These are phyloP conservation scores for Acanthis flammea DNA, from an alignment of 2,797 vertebrate genomes.

Conservation along the genomic window DNA sequence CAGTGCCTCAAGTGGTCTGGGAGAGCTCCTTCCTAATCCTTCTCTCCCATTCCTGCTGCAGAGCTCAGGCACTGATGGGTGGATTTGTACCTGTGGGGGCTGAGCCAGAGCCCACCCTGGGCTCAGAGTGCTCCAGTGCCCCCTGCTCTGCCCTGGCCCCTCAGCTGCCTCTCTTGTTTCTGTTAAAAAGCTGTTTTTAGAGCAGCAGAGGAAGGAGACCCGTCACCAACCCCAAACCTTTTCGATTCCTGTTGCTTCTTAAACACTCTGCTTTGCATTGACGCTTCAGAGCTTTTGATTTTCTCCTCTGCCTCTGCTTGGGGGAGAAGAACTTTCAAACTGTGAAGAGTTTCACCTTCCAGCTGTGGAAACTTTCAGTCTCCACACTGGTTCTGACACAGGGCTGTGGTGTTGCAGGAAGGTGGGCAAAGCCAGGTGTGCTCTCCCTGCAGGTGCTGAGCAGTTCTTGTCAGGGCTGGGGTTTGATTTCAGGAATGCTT, in stretches of 20 bases:
- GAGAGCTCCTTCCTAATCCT: neutral
- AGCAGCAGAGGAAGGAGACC: neutral
- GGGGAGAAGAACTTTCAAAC: neutral
- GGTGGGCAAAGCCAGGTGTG: neutral
- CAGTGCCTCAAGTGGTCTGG: neutral
- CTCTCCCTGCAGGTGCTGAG: neutral
- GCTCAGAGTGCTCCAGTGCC: fast-evolving
- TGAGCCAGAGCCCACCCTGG: neutral
- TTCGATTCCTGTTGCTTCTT: neutral
- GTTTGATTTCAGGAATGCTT: neutral
- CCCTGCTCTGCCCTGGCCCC: neutral
- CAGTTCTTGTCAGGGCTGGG: neutral
- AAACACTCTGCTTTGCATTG: neutral
- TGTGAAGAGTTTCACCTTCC: neutral
- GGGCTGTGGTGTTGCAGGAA: neutral
- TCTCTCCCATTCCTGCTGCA: neutral
- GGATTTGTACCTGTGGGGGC: fast-evolving
- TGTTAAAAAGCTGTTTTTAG: neutral
- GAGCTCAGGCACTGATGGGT: neutral
- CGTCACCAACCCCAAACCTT: fast-evolving
- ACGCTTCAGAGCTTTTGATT: neutral
- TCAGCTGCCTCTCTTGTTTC: fast-evolving
- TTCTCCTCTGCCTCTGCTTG: neutral
- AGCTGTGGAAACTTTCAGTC: neutral
- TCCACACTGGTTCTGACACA: fast-evolving